phyloP scores from a whole-genome alignment of 2,113 vertebrate genomes.

The Aythya baeri region DNA sequence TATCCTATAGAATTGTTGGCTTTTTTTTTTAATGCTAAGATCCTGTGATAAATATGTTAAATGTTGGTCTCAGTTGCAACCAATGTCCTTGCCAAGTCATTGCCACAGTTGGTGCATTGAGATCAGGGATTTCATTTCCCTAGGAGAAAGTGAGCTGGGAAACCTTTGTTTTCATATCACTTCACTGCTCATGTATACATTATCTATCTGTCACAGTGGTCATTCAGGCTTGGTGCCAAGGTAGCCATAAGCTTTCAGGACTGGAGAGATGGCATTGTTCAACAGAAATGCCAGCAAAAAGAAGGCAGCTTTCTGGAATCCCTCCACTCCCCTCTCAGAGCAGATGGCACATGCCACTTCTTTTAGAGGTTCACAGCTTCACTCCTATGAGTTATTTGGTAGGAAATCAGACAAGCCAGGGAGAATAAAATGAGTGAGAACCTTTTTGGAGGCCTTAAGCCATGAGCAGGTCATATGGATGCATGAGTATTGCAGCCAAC shows the following conservation, averaged over 20 bases:
- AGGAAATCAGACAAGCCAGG: neutral
- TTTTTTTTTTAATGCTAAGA: neutral
- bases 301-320: neutral
- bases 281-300: neutral
- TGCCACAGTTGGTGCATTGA: rapidly evolving
- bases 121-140: neutral
- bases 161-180: neutral
- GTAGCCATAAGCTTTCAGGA: neutral
- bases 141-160: neutral
- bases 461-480: neutral
- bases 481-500: rapidly evolving
- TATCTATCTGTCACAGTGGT: neutral
- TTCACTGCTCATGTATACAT: neutral
- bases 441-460: neutral
- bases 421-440: neutral
- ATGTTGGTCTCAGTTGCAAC: neutral
- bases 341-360: rapidly evolving
- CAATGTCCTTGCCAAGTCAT: neutral
- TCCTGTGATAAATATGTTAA: neutral
- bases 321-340: neutral
- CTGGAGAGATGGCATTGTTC: neutral
- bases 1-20: neutral
- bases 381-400: neutral
- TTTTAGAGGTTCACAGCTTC: neutral
- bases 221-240: rapidly evolving